A percentile compares a stretch with the other conserved stretches of the same genome.
These are phyloP conservation scores for Cerastoderma edule DNA, from an alignment of 2,888 invertebrate genomes.

Conservation along the genomic window DNA sequence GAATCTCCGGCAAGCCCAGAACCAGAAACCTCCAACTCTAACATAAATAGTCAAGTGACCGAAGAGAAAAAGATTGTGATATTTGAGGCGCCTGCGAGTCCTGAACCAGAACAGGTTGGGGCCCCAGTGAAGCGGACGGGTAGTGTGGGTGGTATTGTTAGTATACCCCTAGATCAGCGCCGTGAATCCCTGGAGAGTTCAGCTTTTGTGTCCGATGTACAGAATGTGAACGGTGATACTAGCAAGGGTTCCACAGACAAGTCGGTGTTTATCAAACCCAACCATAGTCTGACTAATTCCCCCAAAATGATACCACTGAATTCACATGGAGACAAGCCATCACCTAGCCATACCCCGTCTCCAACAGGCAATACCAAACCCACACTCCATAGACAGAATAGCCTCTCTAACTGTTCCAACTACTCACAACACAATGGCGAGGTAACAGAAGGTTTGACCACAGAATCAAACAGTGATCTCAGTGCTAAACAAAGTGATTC, in stretches of 20 bases:
- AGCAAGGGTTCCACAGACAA: not conserved
- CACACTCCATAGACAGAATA: conserved; percentile 4
- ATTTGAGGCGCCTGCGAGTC: conserved; percentile 59
- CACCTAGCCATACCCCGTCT: conserved; percentile 6
- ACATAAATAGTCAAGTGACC: not conserved
- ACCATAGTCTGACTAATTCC: conserved; percentile 4
- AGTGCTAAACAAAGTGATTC: conserved; percentile 6
- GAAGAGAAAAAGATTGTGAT: conserved; percentile 55
- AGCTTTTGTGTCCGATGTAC: not conserved
- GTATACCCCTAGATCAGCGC: conserved; percentile 53
- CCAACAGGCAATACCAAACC: conserved; percentile 8
- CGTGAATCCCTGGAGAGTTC: conserved; percentile 3
- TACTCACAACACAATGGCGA: conserved; percentile 53
- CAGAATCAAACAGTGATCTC: conserved; percentile 3
- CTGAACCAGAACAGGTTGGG: conserved; percentile 46
- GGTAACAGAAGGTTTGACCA: conserved; percentile 12
- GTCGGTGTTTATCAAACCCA: not conserved
- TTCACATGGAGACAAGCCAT: conserved; percentile 39
- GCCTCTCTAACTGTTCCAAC: conserved; percentile 12
- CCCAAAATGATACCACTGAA: conserved; percentile 56
- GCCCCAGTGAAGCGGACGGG: conserved; percentile 12
- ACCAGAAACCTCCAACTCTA: conserved; percentile 32
- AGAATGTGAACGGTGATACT: not conserved
- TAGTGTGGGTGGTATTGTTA: conserved; percentile 42
- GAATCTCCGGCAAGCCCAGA: conserved; percentile 61